Percentiles rank a stretch among this genome's conserved stretches.
These are phyloP conservation scores for Pterostichus madidus DNA, from an alignment of 2,888 invertebrate species.

Conservation along the genomic window DNA sequence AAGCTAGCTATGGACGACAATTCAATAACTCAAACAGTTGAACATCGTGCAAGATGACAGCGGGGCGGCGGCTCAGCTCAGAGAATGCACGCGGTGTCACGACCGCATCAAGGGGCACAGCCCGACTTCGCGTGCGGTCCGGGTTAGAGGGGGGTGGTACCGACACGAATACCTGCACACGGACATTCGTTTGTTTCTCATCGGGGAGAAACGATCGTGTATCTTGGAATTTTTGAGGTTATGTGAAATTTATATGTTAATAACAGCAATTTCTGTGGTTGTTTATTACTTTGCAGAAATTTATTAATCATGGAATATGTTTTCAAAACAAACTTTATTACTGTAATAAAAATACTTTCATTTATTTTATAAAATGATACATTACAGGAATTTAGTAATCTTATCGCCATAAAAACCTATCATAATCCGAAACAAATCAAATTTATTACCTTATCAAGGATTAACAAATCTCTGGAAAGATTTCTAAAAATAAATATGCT, in stretches of 20 bases:
- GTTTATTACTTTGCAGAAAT: neutral
- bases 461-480: neutral
- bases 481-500: slow-evolving; percentile 35
- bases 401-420: neutral
- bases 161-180: slow-evolving; percentile 28
- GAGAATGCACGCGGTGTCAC: slow-evolving; percentile 18
- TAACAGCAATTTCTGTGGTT: neutral
- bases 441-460: neutral
- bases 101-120: slow-evolving; percentile 9
- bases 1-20: neutral
- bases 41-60: neutral
- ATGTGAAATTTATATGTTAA: slow-evolving; percentile 36
- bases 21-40: too few species aligned
- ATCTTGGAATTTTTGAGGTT: slow-evolving; percentile 21
- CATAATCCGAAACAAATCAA: slow-evolving; percentile 21
- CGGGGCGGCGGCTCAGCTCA: neutral
- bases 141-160: slow-evolving; percentile 14
- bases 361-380: neutral
- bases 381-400: slow-evolving; percentile 12
- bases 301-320: slow-evolving; percentile 15
- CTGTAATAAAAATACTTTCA: neutral
- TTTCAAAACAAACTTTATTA: slow-evolving; percentile 1
- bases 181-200: neutral
- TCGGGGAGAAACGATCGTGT: neutral
- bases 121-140: slow-evolving; percentile 40